Conservation (phyloP, 2,888 invertebrate species). For the Drosophila subsilvestris region DNA sequence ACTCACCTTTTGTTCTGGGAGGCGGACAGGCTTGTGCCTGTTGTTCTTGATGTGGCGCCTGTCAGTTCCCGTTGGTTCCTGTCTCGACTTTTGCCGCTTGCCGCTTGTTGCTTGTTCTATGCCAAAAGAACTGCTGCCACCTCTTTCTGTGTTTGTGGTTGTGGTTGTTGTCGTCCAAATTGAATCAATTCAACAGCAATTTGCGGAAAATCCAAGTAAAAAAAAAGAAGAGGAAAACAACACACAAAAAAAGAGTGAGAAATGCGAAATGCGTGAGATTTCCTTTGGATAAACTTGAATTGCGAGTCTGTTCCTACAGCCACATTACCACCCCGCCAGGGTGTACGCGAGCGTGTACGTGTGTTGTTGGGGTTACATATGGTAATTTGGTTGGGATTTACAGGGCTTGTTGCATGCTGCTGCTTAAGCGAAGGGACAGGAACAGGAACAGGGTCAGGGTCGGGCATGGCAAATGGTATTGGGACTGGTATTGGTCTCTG, state of each 20-base stretch:
- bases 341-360: slow-evolving; percentile 4
- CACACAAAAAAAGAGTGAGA: slow-evolving; percentile 20
- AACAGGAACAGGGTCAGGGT: slow-evolving; percentile 25
- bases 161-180: slow-evolving; percentile 21
- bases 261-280: slow-evolving; percentile 39
- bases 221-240: slow-evolving; percentile 3
- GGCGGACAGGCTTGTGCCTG: slow-evolving; percentile 5
- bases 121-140: neutral
- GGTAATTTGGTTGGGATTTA: slow-evolving; percentile 53
- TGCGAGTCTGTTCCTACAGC: neutral
- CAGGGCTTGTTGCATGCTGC: slow-evolving; percentile 13
- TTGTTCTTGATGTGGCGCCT: slow-evolving; percentile 29
- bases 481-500: neutral
- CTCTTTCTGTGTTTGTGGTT: slow-evolving; percentile 10
- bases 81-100: slow-evolving; percentile 26
- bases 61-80: slow-evolving; percentile 28
- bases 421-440: neutral
- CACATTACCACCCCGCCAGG: neutral
- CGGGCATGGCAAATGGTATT: too few relatives aligned
- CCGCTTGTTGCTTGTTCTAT: slow-evolving; percentile 32
- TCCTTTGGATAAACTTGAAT: slow-evolving; percentile 15
- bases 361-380: slow-evolving; percentile 61
- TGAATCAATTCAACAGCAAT: slow-evolving; percentile 51
- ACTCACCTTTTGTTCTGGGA: slow-evolving; percentile 39
- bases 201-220: slow-evolving; percentile 40